Evolutionary conservation across 1,140 invertebrate species (phyloP), one percentile per base, ranked within the genome.

Genomic region (Musca domestica): DNA sequence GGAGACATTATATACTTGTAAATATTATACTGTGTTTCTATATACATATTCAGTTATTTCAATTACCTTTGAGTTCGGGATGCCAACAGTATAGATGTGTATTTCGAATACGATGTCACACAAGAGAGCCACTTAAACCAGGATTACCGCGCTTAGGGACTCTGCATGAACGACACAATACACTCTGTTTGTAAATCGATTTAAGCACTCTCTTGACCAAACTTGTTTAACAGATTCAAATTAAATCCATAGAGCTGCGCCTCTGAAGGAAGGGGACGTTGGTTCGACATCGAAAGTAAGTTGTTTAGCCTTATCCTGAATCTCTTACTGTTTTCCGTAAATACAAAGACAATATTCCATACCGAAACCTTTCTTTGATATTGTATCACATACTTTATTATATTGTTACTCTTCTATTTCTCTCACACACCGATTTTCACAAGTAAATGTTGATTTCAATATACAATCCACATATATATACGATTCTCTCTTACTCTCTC

Each of bases 401-500:
- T 25, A 17, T 5, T 64, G 47, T 65, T 48, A 48, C 49, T 17
- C 46, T 65, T 52, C 51, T 52, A 6, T 52, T 52, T 23, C 51
- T 52, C 23, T 52, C 6, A 22, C 64, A 19, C 46, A 65, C 64
- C 64, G 64, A 25, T 65, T 49, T 51, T 51, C 48, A 48, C 64
- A 65, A 52, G 64, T 65, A 49, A 65, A 65, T 65, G 63, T 65
- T 48, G 20, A 25, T 49, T 65, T 65, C 47, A 34, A 23, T 47
- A 51, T 49, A 65, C 15, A 48, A 23, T 23, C 20, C n/a, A 49
- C 22, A 65, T 65, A 65, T 30, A 65, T 25, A 23, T 64, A 64
- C 14, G 47, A 15, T 64, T 47, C 25, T 25, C n/a, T n/a, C n/a
- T n/a, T n/a, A n/a, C n/a, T n/a, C n/a, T n/a, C n/a, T n/a, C n/a